Evolutionary conservation across 2,797 vertebrate genomes (phyloP), one percentile per base, ranked within the genome.

Genomic region (Gastrophryne carolinensis): DNA sequence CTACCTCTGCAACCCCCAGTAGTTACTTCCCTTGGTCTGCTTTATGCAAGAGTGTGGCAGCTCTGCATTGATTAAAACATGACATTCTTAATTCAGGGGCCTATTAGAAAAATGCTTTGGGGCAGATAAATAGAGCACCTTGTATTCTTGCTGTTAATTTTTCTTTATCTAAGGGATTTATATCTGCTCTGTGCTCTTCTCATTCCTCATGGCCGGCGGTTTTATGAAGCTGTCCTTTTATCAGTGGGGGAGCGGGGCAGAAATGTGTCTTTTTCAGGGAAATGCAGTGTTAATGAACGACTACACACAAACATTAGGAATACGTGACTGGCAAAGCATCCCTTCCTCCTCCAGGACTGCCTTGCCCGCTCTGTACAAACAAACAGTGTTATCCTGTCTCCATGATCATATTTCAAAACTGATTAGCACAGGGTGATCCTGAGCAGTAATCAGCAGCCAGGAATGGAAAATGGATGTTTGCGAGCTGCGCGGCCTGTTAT

Each of bases 301-400:
- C 27, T 11, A 73, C 77, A 79, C 75, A 66, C 76, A 19, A 58
- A 78, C 75, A 78, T 35, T 66, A 27, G 53, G 68, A 78, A 78
- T 78, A 77, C 61, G 67, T 63, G 73, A 73, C 77, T 81, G 67
- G 47, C 39, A 75, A 67, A 39, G 26, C 76, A 78, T 82, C 73
- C 75, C 79, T 79, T 47, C 79, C 78, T 61, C 74, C 11, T 72
- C 61, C 58, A 29, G 56, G 62, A 60, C 79, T 35, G 30, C 78
- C 66, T 62, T 50, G 41, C 62, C 77, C 37, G 30, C 67, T 78
- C 75, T 72, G 29, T 66, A 53, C 75, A 78, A 78, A 78, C 68
- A 78, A 62, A 73, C 79, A 57, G 30, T 75, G 53, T 56, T 76
- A 61, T 39, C 68, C 80, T 71, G 35, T 70, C 65, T 49, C 75